These are phyloP conservation scores for Tetragnatha montana DNA, from an alignment of 2,888 invertebrate species.

Conservation along the genomic window DNA sequence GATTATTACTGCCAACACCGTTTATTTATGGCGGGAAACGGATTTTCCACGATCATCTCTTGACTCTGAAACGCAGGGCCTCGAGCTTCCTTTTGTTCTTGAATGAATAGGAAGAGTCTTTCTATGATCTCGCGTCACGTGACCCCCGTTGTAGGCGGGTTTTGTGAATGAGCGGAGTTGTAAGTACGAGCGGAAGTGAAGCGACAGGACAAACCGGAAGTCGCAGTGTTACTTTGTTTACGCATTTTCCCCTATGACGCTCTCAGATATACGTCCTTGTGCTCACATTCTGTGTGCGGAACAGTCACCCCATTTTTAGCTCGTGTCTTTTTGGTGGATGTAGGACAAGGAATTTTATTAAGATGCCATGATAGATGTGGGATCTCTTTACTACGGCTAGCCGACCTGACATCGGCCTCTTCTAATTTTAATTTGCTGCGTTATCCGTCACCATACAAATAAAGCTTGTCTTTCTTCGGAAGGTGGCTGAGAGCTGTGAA, in stretches of 20 bases:
- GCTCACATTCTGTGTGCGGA: background rate
- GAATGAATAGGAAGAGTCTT: constrained; percentile 60
- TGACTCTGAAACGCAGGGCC: background rate
- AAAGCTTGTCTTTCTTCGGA: too few relatives aligned
- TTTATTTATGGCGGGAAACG: too few relatives aligned
- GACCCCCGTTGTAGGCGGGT: constrained; percentile 57
- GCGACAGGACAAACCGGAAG: constrained; percentile 64
- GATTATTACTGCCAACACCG: too few relatives aligned
- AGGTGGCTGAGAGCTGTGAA: too few relatives aligned
- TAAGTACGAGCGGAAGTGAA: constrained; percentile 59
- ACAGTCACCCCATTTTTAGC: background rate
- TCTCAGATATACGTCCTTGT: constrained; percentile 45
- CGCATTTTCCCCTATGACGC: constrained; percentile 13
- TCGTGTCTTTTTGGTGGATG: too few relatives aligned
- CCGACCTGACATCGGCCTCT: too few relatives aligned
- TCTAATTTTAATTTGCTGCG: too few relatives aligned
- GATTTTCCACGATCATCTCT: background rate
- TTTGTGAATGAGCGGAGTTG: constrained; percentile 59
- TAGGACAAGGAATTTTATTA: too few relatives aligned
- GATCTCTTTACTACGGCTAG: too few relatives aligned
- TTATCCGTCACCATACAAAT: too few relatives aligned
- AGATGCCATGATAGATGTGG: too few relatives aligned
- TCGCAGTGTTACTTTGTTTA: constrained; percentile 58
- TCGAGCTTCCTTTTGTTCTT: constrained; percentile 49
- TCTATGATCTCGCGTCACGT: constrained; percentile 54